Conservation (phyloP, 2,888 invertebrate species). For the Seira sanloemensis region DNA sequence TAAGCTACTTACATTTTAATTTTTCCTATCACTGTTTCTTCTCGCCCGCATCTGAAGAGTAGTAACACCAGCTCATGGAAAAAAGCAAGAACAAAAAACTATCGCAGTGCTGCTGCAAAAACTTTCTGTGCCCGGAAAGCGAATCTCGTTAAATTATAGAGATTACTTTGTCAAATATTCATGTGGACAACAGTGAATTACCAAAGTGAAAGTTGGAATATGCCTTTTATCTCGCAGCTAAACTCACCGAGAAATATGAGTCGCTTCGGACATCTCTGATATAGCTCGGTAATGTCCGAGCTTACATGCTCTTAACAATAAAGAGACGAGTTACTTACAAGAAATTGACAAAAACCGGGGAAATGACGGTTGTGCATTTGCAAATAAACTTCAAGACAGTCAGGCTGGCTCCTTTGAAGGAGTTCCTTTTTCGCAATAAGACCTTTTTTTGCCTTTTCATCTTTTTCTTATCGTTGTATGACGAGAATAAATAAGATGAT, state of each 20-base stretch:
- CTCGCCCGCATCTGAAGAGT: too few relatives aligned
- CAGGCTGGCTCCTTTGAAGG: not conserved
- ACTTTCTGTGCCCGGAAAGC: not conserved
- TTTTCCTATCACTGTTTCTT: too few relatives aligned
- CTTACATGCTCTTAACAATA: not conserved
- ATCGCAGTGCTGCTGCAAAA: not conserved
- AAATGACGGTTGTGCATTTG: not conserved
- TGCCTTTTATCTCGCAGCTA: not conserved
- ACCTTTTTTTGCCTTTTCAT: not conserved
- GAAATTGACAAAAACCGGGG: not conserved
- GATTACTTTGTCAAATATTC: not conserved
- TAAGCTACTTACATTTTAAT: too few relatives aligned
- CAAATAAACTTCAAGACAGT: not conserved
- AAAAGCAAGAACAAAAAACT: not conserved
- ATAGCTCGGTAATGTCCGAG: conserved; percentile 53
- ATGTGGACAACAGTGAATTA: not conserved
- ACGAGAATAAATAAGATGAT: not conserved
- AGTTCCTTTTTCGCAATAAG: not conserved
- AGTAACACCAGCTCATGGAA: too few relatives aligned
- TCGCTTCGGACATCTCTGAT: conserved; percentile 33
- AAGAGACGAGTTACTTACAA: not conserved
- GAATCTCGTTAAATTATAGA: too few relatives aligned
- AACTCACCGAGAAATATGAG: not conserved
- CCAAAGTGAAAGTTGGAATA: not conserved
- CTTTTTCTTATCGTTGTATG: not conserved